phyloP scores from a whole-genome alignment of 2,888 invertebrate species.

The Lymantria dispar region DNA sequence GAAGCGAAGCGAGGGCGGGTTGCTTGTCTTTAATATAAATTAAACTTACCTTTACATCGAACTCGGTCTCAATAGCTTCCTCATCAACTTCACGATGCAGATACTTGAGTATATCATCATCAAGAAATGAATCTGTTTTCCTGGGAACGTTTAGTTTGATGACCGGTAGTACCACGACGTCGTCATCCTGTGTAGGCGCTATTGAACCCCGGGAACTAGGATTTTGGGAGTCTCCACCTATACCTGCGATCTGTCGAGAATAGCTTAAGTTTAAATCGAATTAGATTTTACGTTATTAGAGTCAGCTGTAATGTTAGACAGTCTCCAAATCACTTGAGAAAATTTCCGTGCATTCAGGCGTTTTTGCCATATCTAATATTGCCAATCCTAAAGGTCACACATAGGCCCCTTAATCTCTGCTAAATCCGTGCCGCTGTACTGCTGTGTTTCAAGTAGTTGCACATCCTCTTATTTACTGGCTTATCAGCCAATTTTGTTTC shows the following conservation, averaged over 20 bases:
- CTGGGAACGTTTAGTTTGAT: conserved; percentile 45
- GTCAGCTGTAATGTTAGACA: too few relatives aligned
- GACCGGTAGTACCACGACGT: conserved; percentile 47
- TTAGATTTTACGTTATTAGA: background rate
- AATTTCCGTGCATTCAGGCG: too few relatives aligned
- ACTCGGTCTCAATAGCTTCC: conserved; percentile 86
- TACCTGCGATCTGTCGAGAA: conserved; percentile 75
- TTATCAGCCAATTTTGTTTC: too few relatives aligned
- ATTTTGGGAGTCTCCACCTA: conserved; percentile 85
- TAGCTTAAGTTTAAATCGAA: background rate
- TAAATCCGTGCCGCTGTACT: too few relatives aligned
- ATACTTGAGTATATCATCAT: conserved; percentile 84
- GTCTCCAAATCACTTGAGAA: too few relatives aligned
- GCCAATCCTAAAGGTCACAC: too few relatives aligned
- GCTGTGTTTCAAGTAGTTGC: too few relatives aligned
- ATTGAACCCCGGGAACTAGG: conserved; percentile 86
- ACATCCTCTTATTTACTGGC: too few relatives aligned
- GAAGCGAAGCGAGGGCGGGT: too few relatives aligned
- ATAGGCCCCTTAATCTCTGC: too few relatives aligned
- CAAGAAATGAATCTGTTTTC: conserved; percentile 76
- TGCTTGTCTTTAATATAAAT: too few relatives aligned
- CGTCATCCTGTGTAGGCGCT: conserved; percentile 70
- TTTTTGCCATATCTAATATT: too few relatives aligned
- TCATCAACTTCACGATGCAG: conserved; percentile 86
- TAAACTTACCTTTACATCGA: conserved; percentile 82